Base-by-base conservation (phyloP, 2,113 vertebrate genomes). In the Laticauda laticaudata region DNA sequence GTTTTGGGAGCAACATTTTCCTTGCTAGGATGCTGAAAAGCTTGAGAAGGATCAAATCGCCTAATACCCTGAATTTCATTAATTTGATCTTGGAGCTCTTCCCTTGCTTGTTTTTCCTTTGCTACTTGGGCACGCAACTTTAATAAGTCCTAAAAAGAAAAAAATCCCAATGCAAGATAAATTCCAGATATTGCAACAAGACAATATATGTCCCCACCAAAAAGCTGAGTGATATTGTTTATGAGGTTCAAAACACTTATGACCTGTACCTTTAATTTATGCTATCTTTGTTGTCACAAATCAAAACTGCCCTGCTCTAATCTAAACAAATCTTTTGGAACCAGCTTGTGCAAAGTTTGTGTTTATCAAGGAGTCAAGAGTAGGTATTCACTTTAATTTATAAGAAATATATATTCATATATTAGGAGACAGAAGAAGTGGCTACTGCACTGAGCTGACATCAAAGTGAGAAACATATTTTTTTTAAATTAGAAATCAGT, bases 11-110 rank as follows among this genome's bases (percentile, higher is more conserved):
- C 95, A 94, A 97, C 90, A 87, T 99, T 99, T 96, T 99, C 99
- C 97, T 99, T 99, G 95, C 96, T 97, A 1, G 98, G 95, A 34
- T 98, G 98, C 88, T 98, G 97, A 94, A 99, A 99, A 94, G 98
- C 99, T 97, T 99, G 98, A 94, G 98, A 98, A 95, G 98, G 98
- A 97, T 99, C 98, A 96, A 99, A 99, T 91, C 81, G 97, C 89
- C 91, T 98, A 69, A 94, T 81, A 26, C 97, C 97, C 69, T 93
- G 97, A 91, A 92, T 93, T 90, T 96, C 96, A 96, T 97, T 94
- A 18, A 99, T 75, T 86, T 98, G 98, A 34, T 98, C 98, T 93
- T 98, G 96, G 51, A 98, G 97, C 11, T 94, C 98, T 96, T 29
- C 96, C 95, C 61, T 98, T 97, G 18, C 92, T 94, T 98, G 97